A percentile compares a stretch with the other conserved stretches of the same genome.
These are phyloP conservation scores for Conus betulinus DNA, from an alignment of 1,140 invertebrate genomes.

Conservation along the genomic window DNA sequence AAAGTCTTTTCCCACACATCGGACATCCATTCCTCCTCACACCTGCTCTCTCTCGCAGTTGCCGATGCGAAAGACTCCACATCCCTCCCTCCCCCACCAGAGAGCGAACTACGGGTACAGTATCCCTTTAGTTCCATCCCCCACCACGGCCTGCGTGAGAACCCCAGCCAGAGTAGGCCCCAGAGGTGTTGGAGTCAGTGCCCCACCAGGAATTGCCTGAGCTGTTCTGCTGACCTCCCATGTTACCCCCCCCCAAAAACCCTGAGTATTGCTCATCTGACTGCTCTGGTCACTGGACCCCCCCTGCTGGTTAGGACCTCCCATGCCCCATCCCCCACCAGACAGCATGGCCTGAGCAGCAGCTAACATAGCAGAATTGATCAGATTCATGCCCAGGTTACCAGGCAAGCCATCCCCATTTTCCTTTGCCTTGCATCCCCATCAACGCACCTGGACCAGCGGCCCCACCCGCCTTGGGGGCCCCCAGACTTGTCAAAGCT, in stretches of 20 bases:
- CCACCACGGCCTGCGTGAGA: not conserved
- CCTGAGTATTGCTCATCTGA: not conserved
- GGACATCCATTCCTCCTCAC: not conserved
- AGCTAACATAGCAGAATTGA: slow-evolving; percentile 70
- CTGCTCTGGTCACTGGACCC: slow-evolving; percentile 44
- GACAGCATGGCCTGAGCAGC: slow-evolving; percentile 70
- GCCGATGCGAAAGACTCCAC: not conserved
- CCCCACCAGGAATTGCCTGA: slow-evolving; percentile 16
- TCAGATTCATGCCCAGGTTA: slow-evolving; percentile 66
- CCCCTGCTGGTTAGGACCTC: slow-evolving; percentile 45
- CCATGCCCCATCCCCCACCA: slow-evolving; percentile 64
- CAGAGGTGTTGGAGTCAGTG: not conserved
- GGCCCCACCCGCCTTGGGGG: slow-evolving; percentile 23
- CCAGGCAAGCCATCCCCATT: slow-evolving; percentile 46
- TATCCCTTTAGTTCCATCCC: slow-evolving; percentile 8
- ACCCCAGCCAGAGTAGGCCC: slow-evolving; percentile 16
- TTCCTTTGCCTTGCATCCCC: slow-evolving; percentile 18
- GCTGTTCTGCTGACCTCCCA: not conserved
- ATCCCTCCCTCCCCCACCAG: not conserved
- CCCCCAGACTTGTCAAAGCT: slow-evolving; percentile 57
- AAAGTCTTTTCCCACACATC: not conserved
- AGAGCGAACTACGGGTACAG: too few relatives aligned
- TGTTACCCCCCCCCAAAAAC: not conserved
- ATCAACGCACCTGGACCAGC: slow-evolving; percentile 18
- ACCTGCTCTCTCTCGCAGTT: not conserved